Base-by-base conservation (phyloP, 92 coral and sea anemone species). In the Paragorgia papillata region DNA sequence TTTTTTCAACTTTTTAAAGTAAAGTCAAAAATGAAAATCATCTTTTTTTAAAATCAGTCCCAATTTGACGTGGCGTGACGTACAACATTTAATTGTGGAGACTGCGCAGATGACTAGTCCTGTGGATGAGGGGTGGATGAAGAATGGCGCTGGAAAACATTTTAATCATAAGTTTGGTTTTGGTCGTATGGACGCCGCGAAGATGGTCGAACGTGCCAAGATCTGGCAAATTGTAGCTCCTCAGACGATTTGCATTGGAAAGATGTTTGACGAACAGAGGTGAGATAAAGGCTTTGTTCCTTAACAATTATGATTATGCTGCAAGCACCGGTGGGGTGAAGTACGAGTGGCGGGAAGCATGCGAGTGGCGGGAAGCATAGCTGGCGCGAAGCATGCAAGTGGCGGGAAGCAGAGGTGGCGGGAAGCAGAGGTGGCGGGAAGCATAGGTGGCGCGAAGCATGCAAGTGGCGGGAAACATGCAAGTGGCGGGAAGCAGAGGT, bases 51-150 rank as follows among this genome's bases (percentile, higher is more conserved):
- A 46, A 9, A 2, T 46, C 56, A 94, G 98, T 82, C 70, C 84
- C 22, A 67, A 73, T 48, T 79, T 94, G 3, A 90, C 90, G 3
- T 94, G 98, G 98, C 84, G 98, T n/a, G 98, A 94, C 24, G 87
- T 91, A 1, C 98, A 94, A 33, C 97, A 94, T 58, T 87, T 94
- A 55, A 76, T 94, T 14, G 98, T 94, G 0, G 77, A 88, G 19
- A 94, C 97, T 26, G 94, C 97, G 12, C 90, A 94, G 76, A 80
- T 94, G 41, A 94, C 98, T 25, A 94, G 98, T 54, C 98, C 98
- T 24, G 98, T 94, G n/a, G 98, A 94, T 64, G 98, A 94, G 54
- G 98, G 98, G 7, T 94, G 98, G 98, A 82, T 82, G 62, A 91
- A 89, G 2, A 94, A 94, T 73, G 98, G 98, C 1, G 98, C 98